Conservation (phyloP, 2,797 vertebrate genomes). For the Falco novaeseelandiae region DNA sequence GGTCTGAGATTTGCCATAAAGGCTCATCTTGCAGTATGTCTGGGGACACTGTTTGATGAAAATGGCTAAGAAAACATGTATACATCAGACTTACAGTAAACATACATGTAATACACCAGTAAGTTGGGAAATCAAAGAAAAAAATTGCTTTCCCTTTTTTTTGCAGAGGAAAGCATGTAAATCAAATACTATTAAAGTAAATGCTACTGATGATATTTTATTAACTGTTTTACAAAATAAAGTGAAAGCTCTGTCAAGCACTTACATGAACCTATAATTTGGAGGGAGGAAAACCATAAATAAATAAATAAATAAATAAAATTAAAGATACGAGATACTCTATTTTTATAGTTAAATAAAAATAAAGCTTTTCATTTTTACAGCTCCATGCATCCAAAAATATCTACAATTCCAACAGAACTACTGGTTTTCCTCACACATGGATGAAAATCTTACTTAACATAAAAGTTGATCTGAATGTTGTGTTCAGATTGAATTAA, state of each 20-base stretch:
- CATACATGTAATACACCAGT: not conserved
- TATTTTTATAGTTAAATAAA: not conserved
- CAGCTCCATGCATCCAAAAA: not conserved
- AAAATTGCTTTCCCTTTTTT: not conserved
- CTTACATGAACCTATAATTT: not conserved
- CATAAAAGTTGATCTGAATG: not conserved
- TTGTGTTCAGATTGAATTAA: not conserved
- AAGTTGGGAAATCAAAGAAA: not conserved
- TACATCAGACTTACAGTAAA: not conserved
- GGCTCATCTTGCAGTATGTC: not conserved
- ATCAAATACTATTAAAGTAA: not conserved
- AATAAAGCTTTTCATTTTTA: not conserved
- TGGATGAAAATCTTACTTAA: not conserved
- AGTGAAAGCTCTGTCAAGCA: not conserved
- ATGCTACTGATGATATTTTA: not conserved
- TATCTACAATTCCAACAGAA: not conserved
- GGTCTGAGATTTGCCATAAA: not conserved
- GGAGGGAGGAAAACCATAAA: not conserved
- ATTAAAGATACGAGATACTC: not conserved
- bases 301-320: too few species aligned
- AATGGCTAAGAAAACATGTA: not conserved
- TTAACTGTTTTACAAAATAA: not conserved
- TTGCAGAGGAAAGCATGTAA: not conserved
- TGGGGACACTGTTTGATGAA: not conserved
- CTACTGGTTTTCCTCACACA: not conserved